These are phyloP conservation scores for Agelaius tricolor DNA, from an alignment of 2,113 vertebrate genomes.

Conservation along the genomic window DNA sequence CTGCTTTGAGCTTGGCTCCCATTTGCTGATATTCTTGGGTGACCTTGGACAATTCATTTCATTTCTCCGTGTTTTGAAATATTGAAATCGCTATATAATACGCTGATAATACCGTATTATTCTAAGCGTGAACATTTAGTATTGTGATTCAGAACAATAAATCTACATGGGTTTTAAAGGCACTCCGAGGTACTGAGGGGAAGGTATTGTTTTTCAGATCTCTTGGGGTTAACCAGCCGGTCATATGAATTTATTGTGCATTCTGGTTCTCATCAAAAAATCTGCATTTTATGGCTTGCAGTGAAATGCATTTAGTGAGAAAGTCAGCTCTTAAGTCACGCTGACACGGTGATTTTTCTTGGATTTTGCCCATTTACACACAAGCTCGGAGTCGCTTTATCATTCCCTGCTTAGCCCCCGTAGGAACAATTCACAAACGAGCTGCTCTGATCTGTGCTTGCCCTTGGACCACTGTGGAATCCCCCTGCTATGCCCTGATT, in stretches of 20 bases:
- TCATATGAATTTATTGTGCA: conserved; percentile 60
- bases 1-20: not conserved
- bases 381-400: not conserved
- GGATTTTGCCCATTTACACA: conserved; percentile 42
- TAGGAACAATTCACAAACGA: not conserved
- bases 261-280: conserved; percentile 63
- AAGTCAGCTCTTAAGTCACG: conserved; percentile 49
- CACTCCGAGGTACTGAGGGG: not conserved
- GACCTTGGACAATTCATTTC: conserved; percentile 44
- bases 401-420: not conserved
- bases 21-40: not conserved
- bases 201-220: conserved; percentile 61
- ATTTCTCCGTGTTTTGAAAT: conserved; percentile 23
- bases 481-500: not conserved
- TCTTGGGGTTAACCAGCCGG: conserved; percentile 49
- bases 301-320: conserved; percentile 43
- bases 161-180: conserved; percentile 52
- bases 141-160: conserved; percentile 64
- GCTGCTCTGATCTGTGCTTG: not conserved
- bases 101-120: conserved; percentile 16
- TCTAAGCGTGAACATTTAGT: conserved; percentile 49
- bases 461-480: not conserved
- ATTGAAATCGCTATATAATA: not conserved
- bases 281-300: conserved; percentile 62
- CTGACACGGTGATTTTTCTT: conserved; percentile 58